phyloP scores from a whole-genome alignment of 2,797 vertebrate species.

The Enteromius argenteus region DNA sequence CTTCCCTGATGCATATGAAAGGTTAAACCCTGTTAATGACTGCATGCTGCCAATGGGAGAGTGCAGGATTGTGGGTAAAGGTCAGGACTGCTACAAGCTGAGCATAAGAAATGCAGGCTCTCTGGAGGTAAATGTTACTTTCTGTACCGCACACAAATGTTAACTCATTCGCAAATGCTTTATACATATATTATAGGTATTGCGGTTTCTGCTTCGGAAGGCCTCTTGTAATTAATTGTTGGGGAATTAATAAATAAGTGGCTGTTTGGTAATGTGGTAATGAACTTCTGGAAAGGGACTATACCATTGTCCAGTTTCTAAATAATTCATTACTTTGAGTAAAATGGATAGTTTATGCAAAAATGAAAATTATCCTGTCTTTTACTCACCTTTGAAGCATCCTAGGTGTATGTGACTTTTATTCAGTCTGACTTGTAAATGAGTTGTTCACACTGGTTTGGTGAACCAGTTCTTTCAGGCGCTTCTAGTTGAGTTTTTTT shows the following conservation, averaged over 20 bases:
- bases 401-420: no score
- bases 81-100: constrained; percentile 42
- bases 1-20: constrained; percentile 47
- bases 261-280: background rate
- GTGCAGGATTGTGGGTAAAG: constrained; percentile 51
- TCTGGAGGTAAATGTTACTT: constrained; percentile 45
- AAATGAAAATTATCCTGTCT: no score
- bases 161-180: background rate
- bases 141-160: constrained; percentile 7
- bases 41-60: constrained; percentile 30
- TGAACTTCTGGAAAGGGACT: background rate
- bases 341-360: no score
- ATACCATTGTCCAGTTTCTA: background rate
- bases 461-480: background rate
- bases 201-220: background rate
- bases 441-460: background rate
- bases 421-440: background rate
- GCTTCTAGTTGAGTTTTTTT: background rate
- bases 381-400: no score
- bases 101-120: constrained; percentile 53
- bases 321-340: background rate
- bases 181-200: background rate
- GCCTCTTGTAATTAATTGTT: background rate
- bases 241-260: constrained; percentile 1
- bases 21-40: constrained; percentile 61